These are phyloP conservation scores for Onychomys arenicola DNA, from an alignment of 2,797 vertebrate genomes.

Conservation along the genomic window DNA sequence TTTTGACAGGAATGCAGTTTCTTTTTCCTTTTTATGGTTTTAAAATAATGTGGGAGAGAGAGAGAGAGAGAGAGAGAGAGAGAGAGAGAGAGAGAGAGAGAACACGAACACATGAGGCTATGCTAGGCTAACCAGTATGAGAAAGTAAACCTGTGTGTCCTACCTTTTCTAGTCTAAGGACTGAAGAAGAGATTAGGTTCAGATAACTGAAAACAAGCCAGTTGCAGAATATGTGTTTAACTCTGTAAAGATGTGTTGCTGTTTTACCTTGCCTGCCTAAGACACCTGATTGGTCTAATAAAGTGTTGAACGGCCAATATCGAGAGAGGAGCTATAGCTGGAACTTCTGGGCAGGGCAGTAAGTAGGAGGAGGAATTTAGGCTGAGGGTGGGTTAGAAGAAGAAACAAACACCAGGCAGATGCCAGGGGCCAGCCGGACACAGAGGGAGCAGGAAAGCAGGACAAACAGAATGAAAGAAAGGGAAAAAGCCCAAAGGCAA, in stretches of 20 bases:
- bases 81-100: not conserved
- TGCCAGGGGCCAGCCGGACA: not conserved
- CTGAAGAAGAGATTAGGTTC: not conserved
- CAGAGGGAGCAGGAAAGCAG: not conserved
- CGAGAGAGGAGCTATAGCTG: not conserved
- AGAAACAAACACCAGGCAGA: not conserved
- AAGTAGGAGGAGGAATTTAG: not conserved
- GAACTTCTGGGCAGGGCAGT: not conserved
- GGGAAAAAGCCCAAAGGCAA: not conserved
- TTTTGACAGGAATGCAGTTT: not conserved
- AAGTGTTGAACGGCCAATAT: not conserved
- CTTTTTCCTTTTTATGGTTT: not conserved
- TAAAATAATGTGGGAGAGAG: not conserved
- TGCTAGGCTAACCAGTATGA: not conserved
- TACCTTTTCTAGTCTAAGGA: not conserved
- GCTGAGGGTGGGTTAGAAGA: not conserved
- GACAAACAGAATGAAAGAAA: not conserved
- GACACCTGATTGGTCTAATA: not conserved
- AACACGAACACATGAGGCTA: not conserved
- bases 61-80: not conserved
- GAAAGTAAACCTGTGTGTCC: not conserved
- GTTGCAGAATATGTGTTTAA: not conserved
- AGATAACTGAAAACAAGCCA: constrained; percentile 3
- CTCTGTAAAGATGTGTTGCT: not conserved
- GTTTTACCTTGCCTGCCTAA: not conserved